phyloP scores from a whole-genome alignment of 2,113 vertebrate genomes.

The Taurulus bubalis region DNA sequence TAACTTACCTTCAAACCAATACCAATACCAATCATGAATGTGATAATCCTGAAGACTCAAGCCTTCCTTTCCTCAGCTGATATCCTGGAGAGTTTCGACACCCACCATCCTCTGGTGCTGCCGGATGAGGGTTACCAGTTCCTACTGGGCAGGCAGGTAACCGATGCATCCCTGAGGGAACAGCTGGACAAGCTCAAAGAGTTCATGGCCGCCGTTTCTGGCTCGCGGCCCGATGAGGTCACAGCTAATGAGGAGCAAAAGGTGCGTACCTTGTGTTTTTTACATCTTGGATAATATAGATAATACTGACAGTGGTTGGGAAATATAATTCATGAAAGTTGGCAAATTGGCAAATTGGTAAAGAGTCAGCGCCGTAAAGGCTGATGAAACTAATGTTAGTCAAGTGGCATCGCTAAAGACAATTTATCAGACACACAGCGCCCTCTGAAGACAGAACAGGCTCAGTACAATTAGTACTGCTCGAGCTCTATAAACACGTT shows the following conservation, averaged over 20 bases:
- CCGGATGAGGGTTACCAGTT: conserved; percentile 77
- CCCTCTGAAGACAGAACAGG: neutral
- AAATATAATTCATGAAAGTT: neutral
- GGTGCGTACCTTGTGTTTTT: conserved; percentile 45
- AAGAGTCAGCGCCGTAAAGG: neutral
- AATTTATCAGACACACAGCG: neutral
- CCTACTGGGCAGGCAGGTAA: conserved; percentile 58
- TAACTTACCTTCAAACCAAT: neutral
- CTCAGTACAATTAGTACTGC: neutral
- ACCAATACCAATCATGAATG: neutral
- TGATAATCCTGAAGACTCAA: neutral
- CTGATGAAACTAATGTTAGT: neutral
- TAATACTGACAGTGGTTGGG: neutral
- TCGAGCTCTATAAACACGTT: neutral
- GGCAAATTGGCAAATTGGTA: neutral
- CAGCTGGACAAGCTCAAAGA: conserved; percentile 70
- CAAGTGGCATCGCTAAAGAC: neutral
- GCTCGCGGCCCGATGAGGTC: neutral
- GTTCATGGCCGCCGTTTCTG: conserved; percentile 44
- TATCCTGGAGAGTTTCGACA: conserved; percentile 84
- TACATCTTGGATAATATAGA: neutral
- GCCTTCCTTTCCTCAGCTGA: conserved; percentile 65
- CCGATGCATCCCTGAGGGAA: conserved; percentile 60
- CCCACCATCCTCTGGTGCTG: conserved; percentile 83
- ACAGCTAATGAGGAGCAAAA: conserved; percentile 18